Evolutionary conservation across 2,888 invertebrate genomes (phyloP), one percentile per base, ranked within the genome.

Genomic region (Leptinotarsa peninsularis): DNA sequence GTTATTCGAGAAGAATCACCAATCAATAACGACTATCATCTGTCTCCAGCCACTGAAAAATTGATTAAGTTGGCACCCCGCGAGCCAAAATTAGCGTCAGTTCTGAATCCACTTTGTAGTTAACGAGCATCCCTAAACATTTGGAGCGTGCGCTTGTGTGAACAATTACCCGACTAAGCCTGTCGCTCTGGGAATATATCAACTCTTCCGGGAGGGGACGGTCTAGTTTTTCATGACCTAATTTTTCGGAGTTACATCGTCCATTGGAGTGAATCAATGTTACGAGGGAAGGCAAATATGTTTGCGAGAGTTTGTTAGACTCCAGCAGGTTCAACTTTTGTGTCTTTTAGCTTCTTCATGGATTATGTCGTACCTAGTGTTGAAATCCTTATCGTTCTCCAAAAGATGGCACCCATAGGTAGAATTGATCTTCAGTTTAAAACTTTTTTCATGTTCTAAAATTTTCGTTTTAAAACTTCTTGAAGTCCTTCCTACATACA

Each of bases 51-150:
- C n/a, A 33, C 33, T 63, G 63, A 63, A 63, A 63, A 63, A 63
- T 63, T 63, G n/a, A 63, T 43, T 63, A 4, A 43, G 63, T 63
- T 63, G 2, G n/a, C 63, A 63, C 63, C 63, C 21, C n/a, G 17
- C 27, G 63, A 33, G 15, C 43, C 33, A 63, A 63, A 27, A 63
- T 27, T 18, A 63, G 63, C 27, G 43, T 68, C 33, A 54, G 52
- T 69, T 56, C 50, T 50, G 50, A 21, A 71, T 67, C 67, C 71
- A 52, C 72, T 72, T 75, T 75, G 54, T 68, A 52, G 49, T 70
- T 74, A 50, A 50, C 50, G 33, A 63, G 27, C 67, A 70, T 50
- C 56, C 49, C 33, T 18, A 49, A 15, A 23, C 63, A 33, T 58
- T 58, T 60, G 60, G 49, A 67, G 58, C 50, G 73, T 63, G 54